phyloP scores from a whole-genome alignment of 1,140 invertebrate species.

The Lithobius niger region DNA sequence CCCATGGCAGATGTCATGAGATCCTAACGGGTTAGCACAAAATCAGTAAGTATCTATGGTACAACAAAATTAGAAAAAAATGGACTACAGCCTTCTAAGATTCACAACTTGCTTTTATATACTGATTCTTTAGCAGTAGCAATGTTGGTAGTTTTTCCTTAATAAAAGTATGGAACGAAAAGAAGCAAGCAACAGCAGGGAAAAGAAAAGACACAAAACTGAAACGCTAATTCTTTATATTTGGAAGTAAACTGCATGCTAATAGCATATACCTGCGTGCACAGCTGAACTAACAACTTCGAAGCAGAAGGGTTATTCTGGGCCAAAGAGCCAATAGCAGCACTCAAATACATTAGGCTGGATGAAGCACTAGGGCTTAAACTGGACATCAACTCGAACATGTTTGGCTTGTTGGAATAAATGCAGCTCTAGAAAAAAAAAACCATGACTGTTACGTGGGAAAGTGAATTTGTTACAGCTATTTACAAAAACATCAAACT shows the following conservation, averaged over 20 bases:
- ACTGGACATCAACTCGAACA: conserved; percentile 16
- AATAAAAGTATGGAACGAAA: conserved; percentile 5
- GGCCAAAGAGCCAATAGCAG: conserved; percentile 42
- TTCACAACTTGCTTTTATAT: too few relatives aligned
- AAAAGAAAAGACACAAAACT: neutral
- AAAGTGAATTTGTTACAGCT: too few relatives aligned
- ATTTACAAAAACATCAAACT: too few relatives aligned
- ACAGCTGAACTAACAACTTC: conserved; percentile 43
- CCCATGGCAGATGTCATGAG: conserved; percentile 38
- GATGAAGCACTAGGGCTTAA: conserved; percentile 23
- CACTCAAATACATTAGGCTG: conserved; percentile 39
- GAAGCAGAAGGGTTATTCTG: conserved; percentile 40
- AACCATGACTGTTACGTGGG: too few relatives aligned
- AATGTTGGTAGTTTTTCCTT: too few relatives aligned
- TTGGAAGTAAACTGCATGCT: neutral
- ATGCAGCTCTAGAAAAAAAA: conserved; percentile 17
- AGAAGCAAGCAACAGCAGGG: neutral
- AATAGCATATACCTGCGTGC: conserved; percentile 42
- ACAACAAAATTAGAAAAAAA: too few relatives aligned
- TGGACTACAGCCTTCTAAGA: too few relatives aligned
- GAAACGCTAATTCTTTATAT: neutral
- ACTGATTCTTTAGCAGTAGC: too few relatives aligned
- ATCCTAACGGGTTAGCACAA: conserved; percentile 35
- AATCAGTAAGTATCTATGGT: too few relatives aligned
- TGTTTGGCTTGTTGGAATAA: conserved; percentile 13